Base-by-base conservation (phyloP, 2,797 vertebrate species). In the Poecilia velifera region DNA sequence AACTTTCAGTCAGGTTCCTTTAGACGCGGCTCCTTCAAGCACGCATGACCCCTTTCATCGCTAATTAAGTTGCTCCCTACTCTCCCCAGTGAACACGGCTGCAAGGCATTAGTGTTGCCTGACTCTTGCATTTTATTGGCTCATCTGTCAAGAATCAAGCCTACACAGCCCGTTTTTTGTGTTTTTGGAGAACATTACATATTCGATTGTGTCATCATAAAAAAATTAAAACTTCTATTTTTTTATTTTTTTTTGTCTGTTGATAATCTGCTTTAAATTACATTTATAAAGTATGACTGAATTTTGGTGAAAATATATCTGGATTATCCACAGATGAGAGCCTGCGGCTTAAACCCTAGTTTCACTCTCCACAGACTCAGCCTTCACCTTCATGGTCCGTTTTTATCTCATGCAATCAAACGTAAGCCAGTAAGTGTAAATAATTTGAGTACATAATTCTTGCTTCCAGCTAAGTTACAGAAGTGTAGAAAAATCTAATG, bases 201-300 rank as follows among this genome's bases (percentile, higher is more conserved):
- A 88, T 88, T 77, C 25, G 39, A 88, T 87, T 89, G 77, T 90
- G 88, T 91, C 87, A 91, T 92, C 82, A 74, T 83, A 66, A 88
- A 76, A 31, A 86, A 88, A 87, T 88, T 83, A 88, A 88, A 88
- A 87, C 7, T 6, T 36, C 64, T 73, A 68, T 83, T 88, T 77
- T 80, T 57, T 80, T 74, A n/a, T 66, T 77, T 80, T 57, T 80
- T 74, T 68, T 43, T 43, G 14, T 31, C 45, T 80, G 71, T 78
- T 59, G 74, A 74, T 12, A 10, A 82, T 93, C 83, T 94, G 92
- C 78, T 90, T 92, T 88, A 82, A 91, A 90, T 93, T 91, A 89
- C 59, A 31, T 83, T 81, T 62, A 76, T 83, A 77, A 88, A 80
- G 72, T 83, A 77, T 89, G 80, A 46, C 76, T 89, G 81, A 90